phyloP scores from a whole-genome alignment of 2,113 vertebrate genomes.

The Polypterus bichir region DNA sequence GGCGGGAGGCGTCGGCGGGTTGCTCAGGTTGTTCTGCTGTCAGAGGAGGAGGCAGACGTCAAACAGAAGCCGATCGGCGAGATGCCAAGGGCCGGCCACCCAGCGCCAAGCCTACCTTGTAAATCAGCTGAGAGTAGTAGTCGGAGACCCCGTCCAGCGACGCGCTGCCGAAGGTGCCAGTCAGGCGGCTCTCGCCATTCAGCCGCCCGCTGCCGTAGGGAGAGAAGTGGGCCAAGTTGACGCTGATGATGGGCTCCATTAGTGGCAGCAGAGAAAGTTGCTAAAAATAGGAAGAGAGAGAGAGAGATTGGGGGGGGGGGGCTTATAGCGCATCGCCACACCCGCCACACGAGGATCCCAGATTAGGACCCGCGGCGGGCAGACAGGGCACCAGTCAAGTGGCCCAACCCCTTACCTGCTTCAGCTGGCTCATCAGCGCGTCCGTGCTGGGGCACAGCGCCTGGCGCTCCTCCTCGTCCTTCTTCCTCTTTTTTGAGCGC shows the following conservation, averaged over 20 bases:
- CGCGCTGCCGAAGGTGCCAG: constrained; percentile 81
- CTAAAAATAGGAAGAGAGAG: constrained; percentile 26
- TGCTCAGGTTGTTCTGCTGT: constrained; percentile 94
- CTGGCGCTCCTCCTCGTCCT: constrained; percentile 78
- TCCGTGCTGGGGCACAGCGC: constrained; percentile 50
- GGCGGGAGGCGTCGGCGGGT: constrained; percentile 90
- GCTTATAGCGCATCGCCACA: too few species aligned
- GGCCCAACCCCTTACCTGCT: constrained; percentile 56
- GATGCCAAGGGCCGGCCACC: too few species aligned
- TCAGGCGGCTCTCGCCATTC: constrained; percentile 68
- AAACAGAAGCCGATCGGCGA: too few species aligned
- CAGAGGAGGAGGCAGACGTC: constrained; percentile 3
- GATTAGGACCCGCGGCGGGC: too few species aligned
- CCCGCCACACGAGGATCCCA: too few species aligned
- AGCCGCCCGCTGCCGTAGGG: constrained; percentile 77
- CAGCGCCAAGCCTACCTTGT: constrained; percentile 49
- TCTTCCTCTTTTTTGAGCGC: constrained; percentile 79
- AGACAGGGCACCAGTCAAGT: background rate
- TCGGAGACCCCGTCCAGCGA: constrained; percentile 80
- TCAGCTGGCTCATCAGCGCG: constrained; percentile 62
- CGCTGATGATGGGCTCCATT: constrained; percentile 84
- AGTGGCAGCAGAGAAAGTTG: constrained; percentile 84
- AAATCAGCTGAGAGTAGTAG: constrained; percentile 91
- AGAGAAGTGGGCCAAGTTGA: constrained; percentile 82
- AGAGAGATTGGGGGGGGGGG: too few species aligned